Percentiles rank a stretch among this genome's conserved stretches.
phyloP scores from a whole-genome alignment of 2,113 vertebrate species.

The Centropus unirufus region DNA sequence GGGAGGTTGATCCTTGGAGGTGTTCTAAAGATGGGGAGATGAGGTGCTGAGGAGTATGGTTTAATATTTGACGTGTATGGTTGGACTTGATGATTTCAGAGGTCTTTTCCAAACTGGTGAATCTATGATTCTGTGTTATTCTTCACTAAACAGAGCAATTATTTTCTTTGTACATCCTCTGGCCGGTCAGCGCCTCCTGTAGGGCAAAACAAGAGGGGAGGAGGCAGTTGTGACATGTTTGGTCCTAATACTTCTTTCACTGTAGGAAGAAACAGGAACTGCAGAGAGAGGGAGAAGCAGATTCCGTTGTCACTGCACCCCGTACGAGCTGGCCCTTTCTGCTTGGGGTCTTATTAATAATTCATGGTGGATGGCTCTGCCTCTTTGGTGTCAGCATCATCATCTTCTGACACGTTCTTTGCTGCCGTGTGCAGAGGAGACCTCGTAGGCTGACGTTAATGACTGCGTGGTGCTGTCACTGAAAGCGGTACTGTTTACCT shows the following conservation, averaged over 20 bases:
- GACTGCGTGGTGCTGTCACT: not conserved
- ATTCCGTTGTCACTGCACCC: not conserved
- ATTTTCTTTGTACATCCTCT: not conserved
- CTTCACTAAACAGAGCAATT: not conserved
- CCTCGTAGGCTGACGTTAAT: not conserved
- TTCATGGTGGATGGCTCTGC: not conserved
- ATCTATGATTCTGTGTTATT: not conserved
- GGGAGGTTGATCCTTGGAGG: no score
- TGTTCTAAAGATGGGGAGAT: no score
- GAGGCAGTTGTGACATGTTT: not conserved
- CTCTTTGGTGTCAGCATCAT: not conserved
- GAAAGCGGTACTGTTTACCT: not conserved
- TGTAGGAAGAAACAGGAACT: not conserved
- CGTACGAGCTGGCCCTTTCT: not conserved
- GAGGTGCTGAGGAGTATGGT: no score
- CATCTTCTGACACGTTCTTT: not conserved
- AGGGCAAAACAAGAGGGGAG: not conserved
- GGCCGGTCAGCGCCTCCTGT: not conserved
- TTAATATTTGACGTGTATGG: no score
- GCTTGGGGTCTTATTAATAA: not conserved
- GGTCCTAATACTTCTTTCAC: not conserved
- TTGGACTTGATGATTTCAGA: no score
- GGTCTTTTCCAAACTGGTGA: no score
- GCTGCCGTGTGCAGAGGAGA: not conserved
- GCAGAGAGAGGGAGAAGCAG: not conserved